Evolutionary conservation across 1,140 invertebrate species (phyloP), one percentile per base, ranked within the genome.

Genomic region (Daktulosphaira vitifoliae): DNA sequence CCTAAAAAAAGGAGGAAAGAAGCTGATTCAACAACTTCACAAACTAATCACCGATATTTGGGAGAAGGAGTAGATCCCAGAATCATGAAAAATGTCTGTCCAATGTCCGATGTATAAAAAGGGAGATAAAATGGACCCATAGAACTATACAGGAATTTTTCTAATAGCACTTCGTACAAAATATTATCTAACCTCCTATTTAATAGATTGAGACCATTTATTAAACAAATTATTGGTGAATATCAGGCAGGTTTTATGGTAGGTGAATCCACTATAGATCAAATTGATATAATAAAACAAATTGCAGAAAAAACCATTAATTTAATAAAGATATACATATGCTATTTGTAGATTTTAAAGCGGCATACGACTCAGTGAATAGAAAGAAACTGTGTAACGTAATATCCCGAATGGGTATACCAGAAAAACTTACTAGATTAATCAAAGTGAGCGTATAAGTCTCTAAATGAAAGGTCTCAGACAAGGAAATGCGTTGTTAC

Each of bases 51-150:
- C 18, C 9, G 16, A 42, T 23, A 22, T 42, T 23, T 68, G 67
- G 68, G 54, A 62, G 46, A 51, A 49, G 48, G 66, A 71, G 66
- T 56, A 68, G n/a, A 64, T 69, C 16, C 69, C 70, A 22, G 46
- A 59, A 6, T 65, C 20, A 62, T 67, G 25, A 54, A 67, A 50
- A 23, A 62, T 26, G 6, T 42, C 54, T 44, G n/a, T 50, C 13
- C 46, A 50, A 11, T 50, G 48, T 25, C 66, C 44, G 16, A 15
- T 67, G 2, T 22, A 67, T 23, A 67, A 67, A 65, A 67, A 67
- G 39, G 62, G 66, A 53, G 44, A 26, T 52, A 67, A 65, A 42
- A 65, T 48, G 13, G 49, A 67, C 25, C 33, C 48, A 18, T 52
- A 65, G 50, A 67, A 65, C 37, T 67, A 67, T 39, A 65, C 46